Conservation (phyloP, 2,888 invertebrate species). For the Protula sp. region DNA sequence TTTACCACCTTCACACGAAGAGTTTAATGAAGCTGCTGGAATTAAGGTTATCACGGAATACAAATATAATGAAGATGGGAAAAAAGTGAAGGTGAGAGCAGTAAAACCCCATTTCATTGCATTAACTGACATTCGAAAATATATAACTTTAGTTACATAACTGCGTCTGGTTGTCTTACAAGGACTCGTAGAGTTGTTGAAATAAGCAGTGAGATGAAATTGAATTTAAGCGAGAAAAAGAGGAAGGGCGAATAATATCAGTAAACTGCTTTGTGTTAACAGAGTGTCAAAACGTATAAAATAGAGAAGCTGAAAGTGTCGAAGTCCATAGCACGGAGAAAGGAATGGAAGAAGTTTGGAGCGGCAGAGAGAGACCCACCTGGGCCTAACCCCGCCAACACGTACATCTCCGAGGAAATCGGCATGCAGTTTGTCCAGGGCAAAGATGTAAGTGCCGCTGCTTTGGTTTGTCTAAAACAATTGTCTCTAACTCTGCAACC, state of each 20-base stretch:
- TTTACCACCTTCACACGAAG: no score
- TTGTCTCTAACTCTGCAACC: no score
- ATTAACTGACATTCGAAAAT: no score
- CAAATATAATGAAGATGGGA: constrained; percentile 83
- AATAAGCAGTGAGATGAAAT: no score
- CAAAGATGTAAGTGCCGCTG: constrained; percentile 51
- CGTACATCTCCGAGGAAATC: constrained; percentile 83
- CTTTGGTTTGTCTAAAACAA: no score
- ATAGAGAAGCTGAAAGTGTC: constrained; percentile 76
- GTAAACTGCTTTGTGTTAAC: no score
- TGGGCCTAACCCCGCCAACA: constrained; percentile 98
- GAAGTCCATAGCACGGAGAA: constrained; percentile 83
- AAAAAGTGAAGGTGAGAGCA: constrained; percentile 68
- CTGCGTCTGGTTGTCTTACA: no score
- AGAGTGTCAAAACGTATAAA: constrained; percentile 70
- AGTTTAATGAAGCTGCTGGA: constrained; percentile 67
- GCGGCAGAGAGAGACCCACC: constrained; percentile 83
- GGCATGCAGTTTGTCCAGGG: constrained; percentile 68
- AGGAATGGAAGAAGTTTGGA: constrained; percentile 91
- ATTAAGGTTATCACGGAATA: constrained; percentile 89
- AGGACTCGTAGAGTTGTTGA: no score
- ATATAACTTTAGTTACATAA: no score
- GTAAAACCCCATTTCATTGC: no score
- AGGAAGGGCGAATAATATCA: no score
- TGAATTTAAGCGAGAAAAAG: no score